Evolutionary conservation across 2,113 vertebrate species (phyloP).

Genomic region (Tychaedon coryphoeus): DNA sequence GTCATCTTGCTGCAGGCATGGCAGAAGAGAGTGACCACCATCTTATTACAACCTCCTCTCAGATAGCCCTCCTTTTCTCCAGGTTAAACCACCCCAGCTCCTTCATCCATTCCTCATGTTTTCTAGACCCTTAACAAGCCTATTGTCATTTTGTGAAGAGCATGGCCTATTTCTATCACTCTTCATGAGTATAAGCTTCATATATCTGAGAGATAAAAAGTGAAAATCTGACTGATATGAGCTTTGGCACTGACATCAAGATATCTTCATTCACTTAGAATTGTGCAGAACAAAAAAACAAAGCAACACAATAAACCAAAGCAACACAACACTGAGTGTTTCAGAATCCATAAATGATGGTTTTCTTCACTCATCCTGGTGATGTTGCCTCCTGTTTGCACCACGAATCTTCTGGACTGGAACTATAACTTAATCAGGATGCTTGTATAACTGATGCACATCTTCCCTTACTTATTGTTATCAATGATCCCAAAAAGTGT

Average conservation of each 20-base stretch:
- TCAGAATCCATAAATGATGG: too few relatives aligned
- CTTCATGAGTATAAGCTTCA: not conserved
- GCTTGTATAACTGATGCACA: not conserved
- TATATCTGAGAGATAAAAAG: not conserved
- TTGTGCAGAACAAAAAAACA: not conserved
- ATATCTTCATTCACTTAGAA: not conserved
- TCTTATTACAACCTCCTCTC: not conserved
- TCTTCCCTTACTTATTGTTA: not conserved
- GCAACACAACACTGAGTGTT: not conserved
- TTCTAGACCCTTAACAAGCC: not conserved
- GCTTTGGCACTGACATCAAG: not conserved
- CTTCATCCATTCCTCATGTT: not conserved
- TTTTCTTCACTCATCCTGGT: not conserved
- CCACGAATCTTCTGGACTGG: not conserved
- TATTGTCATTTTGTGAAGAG: not conserved
- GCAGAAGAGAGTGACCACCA: not conserved
- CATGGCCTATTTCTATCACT: not conserved
- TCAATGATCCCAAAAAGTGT: not conserved
- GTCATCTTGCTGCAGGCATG: rapidly evolving
- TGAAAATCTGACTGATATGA: not conserved
- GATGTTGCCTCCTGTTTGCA: not conserved
- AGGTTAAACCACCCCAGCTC: not conserved
- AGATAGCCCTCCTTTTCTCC: not conserved
- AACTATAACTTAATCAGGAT: not conserved
- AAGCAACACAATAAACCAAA: not conserved